phyloP scores from a whole-genome alignment of 35 echinoderm and acorn worm genomes.

The Acanthaster planci region DNA sequence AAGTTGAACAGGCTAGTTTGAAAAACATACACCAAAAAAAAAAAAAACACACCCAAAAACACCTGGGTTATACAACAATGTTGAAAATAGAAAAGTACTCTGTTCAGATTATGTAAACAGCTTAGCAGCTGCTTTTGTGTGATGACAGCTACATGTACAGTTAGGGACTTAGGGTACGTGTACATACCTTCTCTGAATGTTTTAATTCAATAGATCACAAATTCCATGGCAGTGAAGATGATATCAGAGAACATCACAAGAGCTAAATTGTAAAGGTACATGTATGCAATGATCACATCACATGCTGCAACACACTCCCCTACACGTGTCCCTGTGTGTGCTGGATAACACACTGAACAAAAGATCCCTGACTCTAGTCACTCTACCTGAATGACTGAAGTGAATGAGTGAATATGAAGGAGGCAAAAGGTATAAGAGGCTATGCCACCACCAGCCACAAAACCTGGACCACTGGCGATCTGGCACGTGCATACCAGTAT shows the following conservation, averaged over 20 bases:
- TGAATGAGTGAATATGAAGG: not conserved
- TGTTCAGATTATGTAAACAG: too few relatives aligned
- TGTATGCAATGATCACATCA: not conserved
- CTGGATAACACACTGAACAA: not conserved
- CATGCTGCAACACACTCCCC: not conserved
- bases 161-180: too few relatives aligned
- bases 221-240: not conserved
- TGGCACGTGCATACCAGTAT: not conserved
- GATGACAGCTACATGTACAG: too few relatives aligned
- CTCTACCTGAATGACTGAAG: not conserved
- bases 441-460: slow-evolving; percentile 16
- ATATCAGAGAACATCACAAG: not conserved
- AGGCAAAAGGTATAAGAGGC: not conserved
- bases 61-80: too few relatives aligned
- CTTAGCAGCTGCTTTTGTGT: too few relatives aligned
- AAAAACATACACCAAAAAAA: too few relatives aligned
- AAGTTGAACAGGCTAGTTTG: too few relatives aligned
- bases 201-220: too few relatives aligned
- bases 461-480: not conserved
- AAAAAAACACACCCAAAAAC: too few relatives aligned
- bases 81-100: too few relatives aligned
- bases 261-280: slow-evolving; percentile 27
- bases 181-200: too few relatives aligned
- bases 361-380: not conserved
- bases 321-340: not conserved